These are phyloP conservation scores for Palythoa caribaeorum DNA, from an alignment of 92 coral and sea anemone genomes.

Conservation along the genomic window DNA sequence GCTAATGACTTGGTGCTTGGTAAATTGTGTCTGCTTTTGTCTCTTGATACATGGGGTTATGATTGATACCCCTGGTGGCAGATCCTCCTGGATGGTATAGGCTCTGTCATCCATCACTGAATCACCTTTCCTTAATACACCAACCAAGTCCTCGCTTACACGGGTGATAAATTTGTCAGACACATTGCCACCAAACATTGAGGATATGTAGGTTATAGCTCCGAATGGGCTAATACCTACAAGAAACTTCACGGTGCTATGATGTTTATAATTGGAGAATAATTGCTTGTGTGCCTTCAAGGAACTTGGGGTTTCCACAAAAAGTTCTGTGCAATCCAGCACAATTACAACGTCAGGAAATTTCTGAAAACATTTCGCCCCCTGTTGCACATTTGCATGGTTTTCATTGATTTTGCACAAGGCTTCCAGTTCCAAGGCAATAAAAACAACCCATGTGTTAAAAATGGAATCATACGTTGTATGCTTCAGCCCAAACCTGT, in stretches of 20 bases:
- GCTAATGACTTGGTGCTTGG: no score
- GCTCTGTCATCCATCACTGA: no score
- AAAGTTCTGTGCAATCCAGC: constrained; percentile 49
- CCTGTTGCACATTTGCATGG: constrained; percentile 27
- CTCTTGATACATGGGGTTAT: no score
- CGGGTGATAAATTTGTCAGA: no score
- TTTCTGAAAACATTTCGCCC: constrained; percentile 31
- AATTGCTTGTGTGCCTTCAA: constrained; percentile 33
- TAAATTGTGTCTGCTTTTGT: no score
- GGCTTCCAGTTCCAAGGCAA: constrained; percentile 47
- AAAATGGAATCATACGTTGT: constrained; percentile 44
- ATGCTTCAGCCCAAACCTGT: constrained; percentile 42
- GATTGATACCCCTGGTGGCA: no score
- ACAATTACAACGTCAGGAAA: constrained; percentile 54
- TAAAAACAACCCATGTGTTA: constrained; percentile 51
- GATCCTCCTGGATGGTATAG: no score
- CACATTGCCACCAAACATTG: no score
- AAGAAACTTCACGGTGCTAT: constrained; percentile 42
- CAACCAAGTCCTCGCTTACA: no score
- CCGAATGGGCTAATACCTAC: constrained; percentile 44
- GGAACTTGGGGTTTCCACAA: constrained; percentile 51
- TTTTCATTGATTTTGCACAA: constrained; percentile 38
- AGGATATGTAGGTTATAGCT: background rate
- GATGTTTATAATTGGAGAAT: constrained; percentile 48
- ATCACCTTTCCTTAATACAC: no score